Conservation (phyloP, 2,797 vertebrate genomes). For the Lagorchestes hirsutus region DNA sequence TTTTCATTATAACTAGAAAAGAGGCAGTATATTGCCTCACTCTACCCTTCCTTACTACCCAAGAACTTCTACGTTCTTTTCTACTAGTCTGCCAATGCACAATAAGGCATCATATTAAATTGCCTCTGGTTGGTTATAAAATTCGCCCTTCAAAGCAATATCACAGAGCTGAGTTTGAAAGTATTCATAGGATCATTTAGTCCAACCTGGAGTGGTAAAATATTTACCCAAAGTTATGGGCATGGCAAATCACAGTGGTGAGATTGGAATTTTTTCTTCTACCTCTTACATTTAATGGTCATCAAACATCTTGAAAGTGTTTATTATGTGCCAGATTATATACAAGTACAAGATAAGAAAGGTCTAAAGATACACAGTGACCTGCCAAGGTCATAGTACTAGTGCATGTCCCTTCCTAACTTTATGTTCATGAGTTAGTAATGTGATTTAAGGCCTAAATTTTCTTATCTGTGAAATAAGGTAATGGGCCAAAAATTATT, state of each 20-base stretch:
- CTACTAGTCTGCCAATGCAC: not conserved
- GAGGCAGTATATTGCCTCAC: not conserved
- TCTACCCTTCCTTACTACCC: not conserved
- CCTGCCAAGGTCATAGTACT: not conserved
- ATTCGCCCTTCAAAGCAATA: not conserved
- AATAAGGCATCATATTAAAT: not conserved
- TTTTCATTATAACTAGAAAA: not conserved
- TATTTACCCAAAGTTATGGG: not conserved
- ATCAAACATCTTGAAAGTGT: not conserved
- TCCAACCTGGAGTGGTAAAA: not conserved
- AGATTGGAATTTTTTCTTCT: not conserved
- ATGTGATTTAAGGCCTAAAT: not conserved
- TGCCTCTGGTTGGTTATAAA: not conserved
- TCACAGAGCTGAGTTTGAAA: not conserved
- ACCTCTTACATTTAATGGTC: rapidly evolving
- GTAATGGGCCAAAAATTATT: not conserved
- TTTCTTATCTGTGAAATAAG: not conserved
- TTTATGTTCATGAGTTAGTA: not conserved
- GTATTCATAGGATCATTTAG: not conserved
- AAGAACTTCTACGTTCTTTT: not conserved
- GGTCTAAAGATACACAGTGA: not conserved
- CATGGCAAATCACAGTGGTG: not conserved
- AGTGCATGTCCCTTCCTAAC: not conserved
- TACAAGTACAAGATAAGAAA: not conserved
- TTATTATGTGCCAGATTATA: not conserved